These are phyloP conservation scores for Drosophila busckii DNA, from an alignment of 1,140 invertebrate species.

Conservation along the genomic window DNA sequence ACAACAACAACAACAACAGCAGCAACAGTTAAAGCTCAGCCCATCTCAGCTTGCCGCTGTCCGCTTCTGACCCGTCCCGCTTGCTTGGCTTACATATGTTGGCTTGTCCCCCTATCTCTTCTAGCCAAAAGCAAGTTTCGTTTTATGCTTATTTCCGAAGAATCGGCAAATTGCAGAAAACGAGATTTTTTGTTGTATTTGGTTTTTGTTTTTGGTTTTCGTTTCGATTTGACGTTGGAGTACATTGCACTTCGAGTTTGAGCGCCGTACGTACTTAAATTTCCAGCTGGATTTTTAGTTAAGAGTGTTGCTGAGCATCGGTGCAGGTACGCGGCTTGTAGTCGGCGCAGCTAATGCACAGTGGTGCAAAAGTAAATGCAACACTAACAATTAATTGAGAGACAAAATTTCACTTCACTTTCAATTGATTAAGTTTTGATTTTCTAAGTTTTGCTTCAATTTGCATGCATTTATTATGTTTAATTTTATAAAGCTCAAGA, in stretches of 20 bases:
- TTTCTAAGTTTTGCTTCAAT: no score
- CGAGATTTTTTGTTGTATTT: constrained; percentile 61
- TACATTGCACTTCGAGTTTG: constrained; percentile 63
- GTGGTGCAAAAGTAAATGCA: no score
- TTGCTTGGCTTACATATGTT: not conserved
- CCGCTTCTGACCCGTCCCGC: not conserved
- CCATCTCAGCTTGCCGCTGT: constrained; percentile 25
- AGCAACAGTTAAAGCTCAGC: constrained; percentile 26
- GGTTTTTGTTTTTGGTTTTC: constrained; percentile 22
- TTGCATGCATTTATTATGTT: no score
- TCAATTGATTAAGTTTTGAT: no score
- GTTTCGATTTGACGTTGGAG: constrained; percentile 48
- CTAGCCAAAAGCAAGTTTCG: constrained; percentile 58
- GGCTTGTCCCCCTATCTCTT: constrained; percentile 29
- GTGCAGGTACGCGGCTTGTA: no score
- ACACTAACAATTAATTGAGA: no score
- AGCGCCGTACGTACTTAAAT: constrained; percentile 20
- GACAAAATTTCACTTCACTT: no score
- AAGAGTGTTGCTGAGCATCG: no score
- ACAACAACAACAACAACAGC: constrained; percentile 13
- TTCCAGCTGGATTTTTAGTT: constrained; percentile 37
- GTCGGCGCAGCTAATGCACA: no score
- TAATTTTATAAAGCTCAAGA: no score
- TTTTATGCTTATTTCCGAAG: constrained; percentile 68
- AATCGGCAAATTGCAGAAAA: constrained; percentile 71